Evolutionary conservation across 1,140 invertebrate species (phyloP).

Genomic region (Mya arenaria): DNA sequence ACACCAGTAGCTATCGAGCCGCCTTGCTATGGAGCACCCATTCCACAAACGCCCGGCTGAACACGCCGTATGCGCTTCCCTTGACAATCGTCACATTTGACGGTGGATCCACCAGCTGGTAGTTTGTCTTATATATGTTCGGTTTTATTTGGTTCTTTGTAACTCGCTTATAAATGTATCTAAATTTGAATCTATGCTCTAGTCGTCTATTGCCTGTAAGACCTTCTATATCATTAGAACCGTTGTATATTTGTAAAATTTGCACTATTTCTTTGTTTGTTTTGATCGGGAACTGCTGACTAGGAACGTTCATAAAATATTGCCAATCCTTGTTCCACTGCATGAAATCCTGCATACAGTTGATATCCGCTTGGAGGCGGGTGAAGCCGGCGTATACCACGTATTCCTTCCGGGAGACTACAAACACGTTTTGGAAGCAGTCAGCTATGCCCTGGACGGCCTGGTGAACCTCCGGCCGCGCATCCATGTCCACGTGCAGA

Average conservation of each 20-base stretch:
- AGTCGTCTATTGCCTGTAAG: conserved; percentile 42
- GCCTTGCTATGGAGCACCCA: conserved; percentile 61
- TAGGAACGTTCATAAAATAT: conserved; percentile 75
- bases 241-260: conserved; percentile 67
- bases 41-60: conserved; percentile 62
- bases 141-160: background rate
- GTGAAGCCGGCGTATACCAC: conserved; percentile 64
- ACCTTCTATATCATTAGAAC: conserved; percentile 68
- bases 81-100: conserved; percentile 65
- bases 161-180: conserved; percentile 6
- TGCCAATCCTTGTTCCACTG: conserved; percentile 60
- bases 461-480: conserved; percentile 53
- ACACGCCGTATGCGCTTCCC: conserved; percentile 71
- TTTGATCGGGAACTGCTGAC: conserved; percentile 72
- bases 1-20: conserved; percentile 64
- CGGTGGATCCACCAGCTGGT: conserved; percentile 49
- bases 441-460: conserved; percentile 63
- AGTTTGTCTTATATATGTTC: background rate
- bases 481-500: conserved; percentile 76
- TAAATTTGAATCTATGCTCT: conserved; percentile 14
- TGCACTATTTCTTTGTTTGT: conserved; percentile 71
- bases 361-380: conserved; percentile 69
- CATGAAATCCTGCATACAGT: conserved; percentile 67
- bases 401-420: conserved; percentile 60
- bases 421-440: conserved; percentile 75